Base-by-base conservation (phyloP, 2,113 vertebrate genomes). In the Calidris pugnax region DNA sequence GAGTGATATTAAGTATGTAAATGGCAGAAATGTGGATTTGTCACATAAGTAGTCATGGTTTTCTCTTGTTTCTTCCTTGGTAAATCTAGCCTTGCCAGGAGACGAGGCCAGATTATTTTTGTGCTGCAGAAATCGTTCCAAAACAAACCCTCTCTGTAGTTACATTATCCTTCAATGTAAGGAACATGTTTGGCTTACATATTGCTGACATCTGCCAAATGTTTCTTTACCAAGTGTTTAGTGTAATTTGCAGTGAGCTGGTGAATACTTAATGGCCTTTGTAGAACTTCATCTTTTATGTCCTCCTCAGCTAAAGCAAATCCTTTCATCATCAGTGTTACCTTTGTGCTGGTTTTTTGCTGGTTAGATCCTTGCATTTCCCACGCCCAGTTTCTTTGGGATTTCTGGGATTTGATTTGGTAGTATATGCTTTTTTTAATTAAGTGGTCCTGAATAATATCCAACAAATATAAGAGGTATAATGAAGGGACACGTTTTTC, bases 131-230 rank as follows among this genome's bases (percentile, higher is more conserved):
- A 94, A 83, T 90, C 26, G 2, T 94, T 96, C 95, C 96, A 96
- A 97, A 95, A 94, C 92, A 96, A 97, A 96, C 95, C 66, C 32
- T 94, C 74, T 93, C 79, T 91, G 81, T 81, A 97, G 94, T 97
- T 96, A 95, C 89, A 97, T 97, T 98, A 97, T 98, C 97, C 97
- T 95, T 97, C 98, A 97, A 93, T 94, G 96, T 90, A 85, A 97
- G 95, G 87, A 96, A 87, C 95, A 96, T 93, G 96, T 97, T 97
- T 97, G 97, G 97, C 96, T 94, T 82, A 80, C 69, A 77, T 63
- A 69, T 69, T 88, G 92, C 95, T 75, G 33, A 47, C 76, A 95
- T 97, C 96, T 98, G 97, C 97, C 97, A 95, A 97, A 75, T 75
- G 91, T 97, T 97, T 96, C 94, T 96, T 96, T 86, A 78, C 91